Percentiles rank a stretch among this genome's conserved stretches.
phyloP scores from a whole-genome alignment of 2,113 vertebrate species.

The rat (Rattus norvegicus) region DNA sequence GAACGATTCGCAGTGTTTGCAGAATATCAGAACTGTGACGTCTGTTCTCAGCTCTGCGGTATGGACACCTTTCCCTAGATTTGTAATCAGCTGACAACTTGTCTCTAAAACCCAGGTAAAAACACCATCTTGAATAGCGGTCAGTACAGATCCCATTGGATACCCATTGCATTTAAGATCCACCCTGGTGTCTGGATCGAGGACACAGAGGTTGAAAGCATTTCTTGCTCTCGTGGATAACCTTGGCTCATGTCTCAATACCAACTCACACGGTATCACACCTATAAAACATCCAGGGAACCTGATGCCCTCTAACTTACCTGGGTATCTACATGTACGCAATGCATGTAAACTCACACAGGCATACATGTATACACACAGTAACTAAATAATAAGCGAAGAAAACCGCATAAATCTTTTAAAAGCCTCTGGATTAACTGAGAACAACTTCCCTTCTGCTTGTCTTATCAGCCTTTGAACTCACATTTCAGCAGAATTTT shows the following conservation, averaged over 20 bases:
- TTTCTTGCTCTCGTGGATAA: background rate
- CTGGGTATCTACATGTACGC: background rate
- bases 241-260: no score
- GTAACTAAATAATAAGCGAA: background rate
- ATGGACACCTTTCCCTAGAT: constrained; percentile 21
- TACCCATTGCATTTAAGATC: background rate
- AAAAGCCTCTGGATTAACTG: background rate
- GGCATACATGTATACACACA: background rate
- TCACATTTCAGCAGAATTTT: background rate
- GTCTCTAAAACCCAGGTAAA: background rate
- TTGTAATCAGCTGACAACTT: constrained; percentile 4
- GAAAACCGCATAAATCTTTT: background rate
- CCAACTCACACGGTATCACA: background rate
- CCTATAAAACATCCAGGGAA: background rate
- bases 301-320: background rate
- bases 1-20: background rate
- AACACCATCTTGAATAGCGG: background rate
- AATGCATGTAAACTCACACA: background rate
- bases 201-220: background rate
- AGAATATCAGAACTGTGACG: constrained; percentile 16
- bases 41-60: background rate
- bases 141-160: background rate
- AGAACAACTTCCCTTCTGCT: constrained; percentile 20
- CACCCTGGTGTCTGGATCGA: background rate
- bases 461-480: constrained; percentile 14